Evolutionary conservation across 2,797 vertebrate species (phyloP).

Genomic region (Erethizon dorsatum): DNA sequence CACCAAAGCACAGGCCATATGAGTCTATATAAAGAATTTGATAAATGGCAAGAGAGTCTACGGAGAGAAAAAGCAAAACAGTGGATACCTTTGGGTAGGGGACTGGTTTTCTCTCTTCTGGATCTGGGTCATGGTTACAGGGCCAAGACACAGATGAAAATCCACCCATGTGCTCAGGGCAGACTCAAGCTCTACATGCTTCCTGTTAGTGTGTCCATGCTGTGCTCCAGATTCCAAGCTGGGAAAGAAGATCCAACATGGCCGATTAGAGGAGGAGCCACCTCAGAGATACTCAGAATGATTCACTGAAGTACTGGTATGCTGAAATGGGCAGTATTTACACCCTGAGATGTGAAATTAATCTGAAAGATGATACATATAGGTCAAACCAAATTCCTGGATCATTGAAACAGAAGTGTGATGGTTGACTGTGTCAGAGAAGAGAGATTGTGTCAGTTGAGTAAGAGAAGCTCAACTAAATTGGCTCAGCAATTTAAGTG

Average conservation of each 20-base stretch:
- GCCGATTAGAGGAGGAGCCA: background rate
- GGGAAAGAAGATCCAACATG: background rate
- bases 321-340: background rate
- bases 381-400: background rate
- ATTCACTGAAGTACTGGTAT: background rate
- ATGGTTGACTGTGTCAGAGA: background rate
- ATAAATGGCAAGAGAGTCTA: background rate
- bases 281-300: background rate
- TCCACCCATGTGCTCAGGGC: fast-evolving
- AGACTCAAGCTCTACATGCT: fast-evolving
- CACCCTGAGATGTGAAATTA: background rate
- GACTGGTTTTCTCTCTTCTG: fast-evolving
- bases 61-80: background rate
- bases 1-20: too few species aligned
- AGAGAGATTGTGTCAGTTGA: too few species aligned
- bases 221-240: background rate
- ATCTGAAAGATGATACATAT: background rate
- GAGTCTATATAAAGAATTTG: background rate
- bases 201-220: fast-evolving
- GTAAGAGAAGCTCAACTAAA: background rate
- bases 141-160: too few species aligned
- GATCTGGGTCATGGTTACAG: background rate
- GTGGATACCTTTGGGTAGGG: background rate
- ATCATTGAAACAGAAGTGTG: background rate
- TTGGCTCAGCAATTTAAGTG: background rate